Conservation (phyloP, 2,113 vertebrate species). For the Actinemys pallida region DNA sequence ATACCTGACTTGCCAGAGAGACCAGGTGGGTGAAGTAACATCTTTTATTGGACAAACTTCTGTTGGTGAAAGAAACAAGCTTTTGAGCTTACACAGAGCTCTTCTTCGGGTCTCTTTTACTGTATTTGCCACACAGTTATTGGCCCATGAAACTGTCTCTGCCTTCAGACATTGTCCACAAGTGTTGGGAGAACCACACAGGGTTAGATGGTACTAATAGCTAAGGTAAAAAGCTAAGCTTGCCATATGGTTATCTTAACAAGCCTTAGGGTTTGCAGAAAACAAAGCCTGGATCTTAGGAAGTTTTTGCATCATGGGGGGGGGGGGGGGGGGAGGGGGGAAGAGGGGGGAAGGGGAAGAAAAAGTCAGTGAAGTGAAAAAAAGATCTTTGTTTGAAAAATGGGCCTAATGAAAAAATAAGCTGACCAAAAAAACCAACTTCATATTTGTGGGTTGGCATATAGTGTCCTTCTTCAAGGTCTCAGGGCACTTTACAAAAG, state of each 20-base stretch:
- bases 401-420: rapidly evolving
- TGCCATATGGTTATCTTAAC: neutral
- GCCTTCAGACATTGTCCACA: neutral
- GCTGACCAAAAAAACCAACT: neutral
- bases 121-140: neutral
- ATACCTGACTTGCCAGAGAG: neutral
- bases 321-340: no score
- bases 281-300: neutral
- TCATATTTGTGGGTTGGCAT: neutral
- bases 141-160: neutral
- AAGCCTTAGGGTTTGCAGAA: no score
- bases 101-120: neutral
- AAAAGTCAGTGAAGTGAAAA: neutral
- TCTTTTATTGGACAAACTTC: neutral
- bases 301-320: no score
- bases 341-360: neutral
- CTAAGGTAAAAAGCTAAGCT: neutral
- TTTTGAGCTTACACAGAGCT: neutral
- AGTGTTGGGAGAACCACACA: neutral
- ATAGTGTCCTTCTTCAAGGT: neutral
- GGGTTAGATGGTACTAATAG: no score
- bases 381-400: rapidly evolving
- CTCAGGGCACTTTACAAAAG: neutral
- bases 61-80: neutral
- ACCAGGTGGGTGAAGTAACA: neutral